Evolutionary conservation across 2,888 invertebrate genomes (phyloP), one percentile per base, ranked within the genome.

Genomic region (Drosophila mettleri): DNA sequence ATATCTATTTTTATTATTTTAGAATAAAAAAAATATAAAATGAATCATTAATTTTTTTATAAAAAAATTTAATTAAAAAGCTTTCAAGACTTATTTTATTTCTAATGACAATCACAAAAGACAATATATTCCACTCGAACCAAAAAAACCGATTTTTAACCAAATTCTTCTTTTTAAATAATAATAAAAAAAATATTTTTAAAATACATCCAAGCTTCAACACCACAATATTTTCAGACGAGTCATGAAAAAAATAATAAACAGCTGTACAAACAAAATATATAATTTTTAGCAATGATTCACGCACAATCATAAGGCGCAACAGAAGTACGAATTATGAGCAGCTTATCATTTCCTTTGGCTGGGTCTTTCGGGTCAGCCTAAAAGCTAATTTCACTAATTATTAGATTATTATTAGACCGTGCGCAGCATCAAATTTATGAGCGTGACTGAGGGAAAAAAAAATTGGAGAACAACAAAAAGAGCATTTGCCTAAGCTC

Each of bases 391-490:
- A 86, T 83, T 83, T 77, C 36, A 51, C 69, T 88, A 83, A 83
- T 83, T 83, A 69, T 80, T 55, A 72, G 85, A 80, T 88, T 88
- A 86, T 83, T 66, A 41, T 51, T 55, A 61, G 61, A 61, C 63
- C 69, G 67, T 62, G 48, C 33, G 67, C 64, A 57, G 49, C 60
- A 66, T 52, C 48, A 68, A 83, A 88, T 83, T 83, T 83, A 83
- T 84, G 81, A 64, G 62, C 86, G 46, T 72, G 27, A 60, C 48
- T 20, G 29, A 3, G 12, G 14, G 9, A 65, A 39, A n/a, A 65
- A 39, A 71, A 49, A 38, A 49, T 31, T 34, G 12, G 27, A 16
- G 22, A 18, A 29, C 31, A 49, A 41, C 22, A 31, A 27, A 14
- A 45, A 39, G 6, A 41, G 20, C 24, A 58, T 27, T 69, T 60